A percentile compares a stretch with the other conserved stretches of the same genome.
Evolutionary conservation across 2,797 vertebrate genomes (phyloP).

Genomic region (Ambastaia sidthimunki): DNA sequence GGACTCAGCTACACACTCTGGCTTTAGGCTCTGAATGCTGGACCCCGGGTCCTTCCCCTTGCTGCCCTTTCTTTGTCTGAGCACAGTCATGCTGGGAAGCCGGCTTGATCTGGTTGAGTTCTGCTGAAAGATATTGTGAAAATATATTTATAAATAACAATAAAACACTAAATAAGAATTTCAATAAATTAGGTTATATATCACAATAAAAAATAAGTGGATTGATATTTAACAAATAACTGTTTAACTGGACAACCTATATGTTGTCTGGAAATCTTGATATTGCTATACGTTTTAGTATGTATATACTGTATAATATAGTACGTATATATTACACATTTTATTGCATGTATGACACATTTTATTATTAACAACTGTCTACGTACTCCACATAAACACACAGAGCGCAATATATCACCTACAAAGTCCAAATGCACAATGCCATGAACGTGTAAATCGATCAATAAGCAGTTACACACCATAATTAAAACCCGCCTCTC

Average conservation of each 20-base stretch:
- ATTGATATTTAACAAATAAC: too few relatives aligned
- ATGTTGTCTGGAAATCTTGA: too few relatives aligned
- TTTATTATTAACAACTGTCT: too few relatives aligned
- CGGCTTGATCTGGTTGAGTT: conserved; percentile 6
- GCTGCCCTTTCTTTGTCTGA: conserved; percentile 88
- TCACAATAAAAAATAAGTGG: too few relatives aligned
- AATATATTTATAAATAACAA: background rate
- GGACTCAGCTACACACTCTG: conserved; percentile 71
- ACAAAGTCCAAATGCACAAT: background rate
- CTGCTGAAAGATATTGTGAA: conserved; percentile 6
- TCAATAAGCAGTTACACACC: background rate
- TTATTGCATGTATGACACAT: too few relatives aligned
- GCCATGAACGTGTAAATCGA: background rate
- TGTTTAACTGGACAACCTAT: too few relatives aligned
- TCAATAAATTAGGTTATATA: too few relatives aligned
- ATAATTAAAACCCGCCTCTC: background rate
- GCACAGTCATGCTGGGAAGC: conserved; percentile 79
- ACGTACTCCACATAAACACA: too few relatives aligned
- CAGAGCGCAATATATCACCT: background rate
- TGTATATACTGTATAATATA: too few relatives aligned
- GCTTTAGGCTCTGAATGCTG: conserved; percentile 73
- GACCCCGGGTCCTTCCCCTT: conserved; percentile 76
- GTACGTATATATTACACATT: too few relatives aligned
- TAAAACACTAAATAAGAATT: too few relatives aligned
- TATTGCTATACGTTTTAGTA: too few relatives aligned